Base-by-base conservation (phyloP, 2,797 vertebrate species). In the Cygnus olor region DNA sequence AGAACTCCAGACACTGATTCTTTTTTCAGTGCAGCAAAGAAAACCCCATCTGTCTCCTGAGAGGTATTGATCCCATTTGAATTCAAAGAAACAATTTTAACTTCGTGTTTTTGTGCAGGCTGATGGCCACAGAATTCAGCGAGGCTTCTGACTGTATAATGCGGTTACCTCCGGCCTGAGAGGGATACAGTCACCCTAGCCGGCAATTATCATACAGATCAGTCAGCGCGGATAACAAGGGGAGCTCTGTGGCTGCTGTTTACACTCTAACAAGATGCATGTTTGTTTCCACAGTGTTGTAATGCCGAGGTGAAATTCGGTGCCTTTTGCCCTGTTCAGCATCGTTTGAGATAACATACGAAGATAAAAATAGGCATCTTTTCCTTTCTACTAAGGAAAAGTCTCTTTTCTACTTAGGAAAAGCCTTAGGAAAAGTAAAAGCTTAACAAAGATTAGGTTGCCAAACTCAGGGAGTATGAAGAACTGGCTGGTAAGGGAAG, bases 11-110 rank as follows among this genome's bases (percentile, higher is more conserved):
- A 85, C 86, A 89, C 69, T 63, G 80, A 79, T 91, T 95, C 61
- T 90, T 97, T 91, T 97, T 91, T 89, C 58, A 40, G 66, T 74
- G 69, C 76, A 69, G 79, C 92, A 94, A 95, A 87, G 80, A 96
- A 94, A 90, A 86, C 60, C 90, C 78, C 61, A 44, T 91, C 84
- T 95, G 90, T 97, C 81, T 97, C 85, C 95, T 80, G 94, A 94
- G 74, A 88, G 78, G 74, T 97, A 96, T 92, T 95, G 93, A 97
- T 96, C 89, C 65, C 82, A 65, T 97, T 97, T 88, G 76, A 96
- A 96, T 93, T 89, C 18, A 72, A 96, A 97, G 85, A 92, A 96
- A 95, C 73, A 93, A 84, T 92, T 91, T 97, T 94, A 92, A 94
- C 93, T 71, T 96, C 80, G 45, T 94, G 80, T 70, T 95, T 93